Evolutionary conservation across 2,797 vertebrate species (phyloP).

Genomic region (Spizella passerina): DNA sequence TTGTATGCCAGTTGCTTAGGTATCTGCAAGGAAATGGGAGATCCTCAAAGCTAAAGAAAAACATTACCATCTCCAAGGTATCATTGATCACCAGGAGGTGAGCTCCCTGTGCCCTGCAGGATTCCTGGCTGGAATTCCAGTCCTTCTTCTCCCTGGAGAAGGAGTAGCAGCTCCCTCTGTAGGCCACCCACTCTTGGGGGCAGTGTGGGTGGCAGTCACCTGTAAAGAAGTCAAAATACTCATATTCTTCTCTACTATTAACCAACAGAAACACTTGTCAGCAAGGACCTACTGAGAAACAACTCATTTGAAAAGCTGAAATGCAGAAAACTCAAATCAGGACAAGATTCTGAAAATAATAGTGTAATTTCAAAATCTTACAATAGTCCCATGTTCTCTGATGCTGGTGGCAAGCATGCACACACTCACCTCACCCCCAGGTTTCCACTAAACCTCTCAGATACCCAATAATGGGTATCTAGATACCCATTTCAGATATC

Average conservation of each 20-base stretch:
- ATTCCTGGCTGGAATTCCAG: conserved; percentile 20
- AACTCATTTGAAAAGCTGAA: background rate
- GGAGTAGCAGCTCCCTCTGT: conserved; percentile 52
- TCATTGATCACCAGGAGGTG: conserved; percentile 2
- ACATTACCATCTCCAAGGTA: conserved; percentile 2
- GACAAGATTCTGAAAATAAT: background rate
- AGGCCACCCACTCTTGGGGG: conserved; percentile 31
- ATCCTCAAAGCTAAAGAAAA: background rate
- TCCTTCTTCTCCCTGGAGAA: background rate
- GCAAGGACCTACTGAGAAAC: background rate
- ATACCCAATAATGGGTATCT: background rate
- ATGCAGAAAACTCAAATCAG: background rate
- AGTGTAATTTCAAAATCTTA: background rate
- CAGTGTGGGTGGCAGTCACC: background rate
- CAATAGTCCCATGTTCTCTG: background rate
- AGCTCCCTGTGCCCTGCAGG: background rate
- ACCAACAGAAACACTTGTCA: background rate
- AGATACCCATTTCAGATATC: background rate
- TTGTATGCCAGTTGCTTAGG: background rate
- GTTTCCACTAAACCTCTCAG: background rate
- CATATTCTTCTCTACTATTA: background rate
- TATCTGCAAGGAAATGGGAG: background rate
- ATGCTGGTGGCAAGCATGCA: background rate
- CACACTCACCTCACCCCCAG: rapidly evolving
- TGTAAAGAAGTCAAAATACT: background rate